Percentiles rank a stretch among this genome's conserved stretches.
Evolutionary conservation across 35 echinoderm and acorn worm species (phyloP).

Genomic region (Apostichopus californicus): DNA sequence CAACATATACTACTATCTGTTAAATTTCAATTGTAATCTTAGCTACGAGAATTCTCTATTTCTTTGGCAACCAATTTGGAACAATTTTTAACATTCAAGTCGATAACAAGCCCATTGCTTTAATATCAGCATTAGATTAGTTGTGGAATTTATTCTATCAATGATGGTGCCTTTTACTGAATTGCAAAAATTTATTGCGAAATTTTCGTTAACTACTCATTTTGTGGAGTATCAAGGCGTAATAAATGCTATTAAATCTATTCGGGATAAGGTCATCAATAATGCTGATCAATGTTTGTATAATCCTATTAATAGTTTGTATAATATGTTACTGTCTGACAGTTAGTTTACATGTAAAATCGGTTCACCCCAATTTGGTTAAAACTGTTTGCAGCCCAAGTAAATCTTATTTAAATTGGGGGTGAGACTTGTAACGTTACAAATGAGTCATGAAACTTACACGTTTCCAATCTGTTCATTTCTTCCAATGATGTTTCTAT

Average conservation of each 20-base stretch:
- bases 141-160: not conserved
- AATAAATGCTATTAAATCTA: not conserved
- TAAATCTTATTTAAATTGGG: not conserved
- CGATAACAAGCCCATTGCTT: not conserved
- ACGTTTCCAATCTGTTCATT: not conserved
- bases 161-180: not conserved
- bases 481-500: not conserved
- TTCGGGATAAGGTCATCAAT: not conserved
- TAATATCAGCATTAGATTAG: not conserved
- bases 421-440: not conserved
- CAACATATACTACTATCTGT: no score
- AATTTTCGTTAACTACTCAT: not conserved
- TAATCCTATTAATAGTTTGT: not conserved
- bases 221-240: not conserved
- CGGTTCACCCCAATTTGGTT: not conserved
- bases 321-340: not conserved
- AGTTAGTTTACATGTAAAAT: not conserved
- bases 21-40: no score
- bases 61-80: not conserved
- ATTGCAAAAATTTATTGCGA: not conserved
- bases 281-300: not conserved
- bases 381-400: not conserved
- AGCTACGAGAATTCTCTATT: not conserved
- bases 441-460: not conserved
- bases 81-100: not conserved